Percentiles rank a stretch among this genome's conserved stretches.
Conservation (phyloP, 2,113 vertebrate genomes). For the Gulo gulo region DNA sequence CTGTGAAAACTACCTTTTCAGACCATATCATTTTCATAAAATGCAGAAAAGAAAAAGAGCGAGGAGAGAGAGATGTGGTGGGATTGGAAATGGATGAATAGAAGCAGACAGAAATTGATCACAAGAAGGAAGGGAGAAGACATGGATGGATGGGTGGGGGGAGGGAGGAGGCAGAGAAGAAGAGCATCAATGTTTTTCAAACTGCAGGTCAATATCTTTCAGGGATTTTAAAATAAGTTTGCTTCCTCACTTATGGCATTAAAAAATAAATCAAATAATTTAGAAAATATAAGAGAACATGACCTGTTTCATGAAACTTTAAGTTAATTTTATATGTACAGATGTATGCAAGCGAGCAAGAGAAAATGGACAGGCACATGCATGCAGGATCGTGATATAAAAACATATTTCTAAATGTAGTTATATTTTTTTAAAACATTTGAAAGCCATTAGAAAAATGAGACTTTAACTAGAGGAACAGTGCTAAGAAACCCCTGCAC, state of each 20-base stretch:
- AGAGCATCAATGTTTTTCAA: neutral
- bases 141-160: neutral
- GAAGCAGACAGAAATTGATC: neutral
- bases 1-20: neutral
- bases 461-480: neutral
- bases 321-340: neutral
- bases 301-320: neutral
- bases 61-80: neutral
- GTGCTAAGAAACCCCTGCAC: neutral
- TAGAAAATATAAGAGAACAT: neutral
- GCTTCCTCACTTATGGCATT: neutral
- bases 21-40: neutral
- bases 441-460: constrained; percentile 1
- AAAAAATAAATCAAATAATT: neutral
- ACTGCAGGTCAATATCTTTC: neutral
- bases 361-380: neutral
- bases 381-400: neutral
- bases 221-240: neutral
- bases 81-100: neutral
- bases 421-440: neutral
- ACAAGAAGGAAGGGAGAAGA: neutral
- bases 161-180: neutral
- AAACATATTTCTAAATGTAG: neutral
- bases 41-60: neutral
- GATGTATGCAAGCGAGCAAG: neutral